These are phyloP conservation scores for Tragelaphus imberbis DNA, from an alignment of 2,113 vertebrate genomes.

Conservation along the genomic window DNA sequence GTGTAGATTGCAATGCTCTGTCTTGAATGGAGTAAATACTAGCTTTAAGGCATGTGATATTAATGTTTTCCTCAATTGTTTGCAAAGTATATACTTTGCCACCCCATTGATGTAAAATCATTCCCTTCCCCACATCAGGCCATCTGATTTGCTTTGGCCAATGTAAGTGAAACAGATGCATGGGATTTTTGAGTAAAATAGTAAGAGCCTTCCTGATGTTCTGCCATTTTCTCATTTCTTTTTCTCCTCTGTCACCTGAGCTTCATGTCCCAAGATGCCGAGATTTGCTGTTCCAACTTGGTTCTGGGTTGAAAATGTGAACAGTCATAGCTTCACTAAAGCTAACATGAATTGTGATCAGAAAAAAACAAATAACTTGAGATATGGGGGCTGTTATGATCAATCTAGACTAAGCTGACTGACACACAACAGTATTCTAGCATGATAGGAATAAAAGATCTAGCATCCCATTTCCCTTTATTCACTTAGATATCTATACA, in stretches of 20 bases:
- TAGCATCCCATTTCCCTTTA: background rate
- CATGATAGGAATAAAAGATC: background rate
- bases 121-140: background rate
- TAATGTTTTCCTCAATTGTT: background rate
- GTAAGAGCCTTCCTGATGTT: background rate
- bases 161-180: background rate
- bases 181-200: background rate
- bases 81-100: background rate
- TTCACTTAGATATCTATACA: background rate
- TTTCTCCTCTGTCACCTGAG: background rate
- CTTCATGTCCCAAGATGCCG: background rate
- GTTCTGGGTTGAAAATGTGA: background rate
- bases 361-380: background rate
- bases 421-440: background rate
- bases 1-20: background rate
- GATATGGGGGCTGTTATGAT: background rate
- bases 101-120: fast-evolving
- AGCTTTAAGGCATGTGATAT: background rate
- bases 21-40: background rate
- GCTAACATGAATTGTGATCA: background rate
- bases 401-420: background rate
- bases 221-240: background rate
- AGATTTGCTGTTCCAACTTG: background rate
- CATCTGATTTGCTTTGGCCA: background rate
- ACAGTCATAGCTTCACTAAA: background rate